Evolutionary conservation across 2,888 invertebrate genomes (phyloP), one percentile per base, ranked within the genome.

Genomic region (Anticlea derivata): DNA sequence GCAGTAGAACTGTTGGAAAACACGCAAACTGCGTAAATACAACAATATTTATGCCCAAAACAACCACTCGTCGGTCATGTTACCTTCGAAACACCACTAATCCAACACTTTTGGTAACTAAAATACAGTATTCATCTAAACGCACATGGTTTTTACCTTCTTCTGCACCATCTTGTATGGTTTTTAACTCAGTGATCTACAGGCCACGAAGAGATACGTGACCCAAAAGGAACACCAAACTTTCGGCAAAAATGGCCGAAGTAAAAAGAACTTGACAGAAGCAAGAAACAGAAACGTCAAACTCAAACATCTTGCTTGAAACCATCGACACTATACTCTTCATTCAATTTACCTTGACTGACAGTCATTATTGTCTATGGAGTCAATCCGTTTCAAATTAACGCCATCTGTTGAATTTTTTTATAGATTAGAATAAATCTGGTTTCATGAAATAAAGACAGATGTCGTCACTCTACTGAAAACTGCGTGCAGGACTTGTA

Each of bases 101-200:
- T 59, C 60, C 60, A 62, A 57, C 73, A 78, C 73, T 68, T 63
- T 50, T 51, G 50, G 7, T 38, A 60, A 62, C 41, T 45, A 74
- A 87, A 88, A 89, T 88, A 88, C 66, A 70, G 45, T 70, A 71
- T 65, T 70, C 68, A 63, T 73, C 58, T 74, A 76, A 85, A 89
- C 86, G 86, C 86, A 87, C 87, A 84, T 88, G 75, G 76, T 56
- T 77, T 86, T 91, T 88, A 91, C 91, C 91, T 91, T 91, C 90
- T 91, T 91, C 84, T 91, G 91, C 84, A 91, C 91, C 91, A 91
- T 91, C 79, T 88, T 89, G 81, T 75, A 72, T 77, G 66, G 75
- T 72, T 78, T 86, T 86, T 83, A 85, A 65, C 59, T 71, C 63
- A 70, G 81, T 80, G 91, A 91, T 91, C 80, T 82, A 79, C 70